A percentile compares a stretch with the other conserved stretches of the same genome.
Evolutionary conservation across 2,888 invertebrate genomes (phyloP).

Genomic region (Gerris lacustris): DNA sequence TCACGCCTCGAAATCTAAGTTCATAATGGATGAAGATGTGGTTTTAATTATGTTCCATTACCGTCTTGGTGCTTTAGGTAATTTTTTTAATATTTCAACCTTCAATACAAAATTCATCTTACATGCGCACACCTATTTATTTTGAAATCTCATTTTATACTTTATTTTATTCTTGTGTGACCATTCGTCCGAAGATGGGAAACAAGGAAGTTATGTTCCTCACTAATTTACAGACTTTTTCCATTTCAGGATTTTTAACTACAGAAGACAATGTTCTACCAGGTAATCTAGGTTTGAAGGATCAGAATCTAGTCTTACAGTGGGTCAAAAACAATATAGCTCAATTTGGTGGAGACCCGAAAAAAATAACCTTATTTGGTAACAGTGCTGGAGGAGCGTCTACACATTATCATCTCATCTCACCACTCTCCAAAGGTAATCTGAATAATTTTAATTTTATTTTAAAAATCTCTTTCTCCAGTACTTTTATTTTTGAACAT

Average conservation of each 20-base stretch:
- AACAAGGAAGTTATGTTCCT: no score
- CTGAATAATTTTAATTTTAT: no score
- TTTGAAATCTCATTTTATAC: no score
- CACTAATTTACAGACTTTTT: background rate
- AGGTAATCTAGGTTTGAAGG: background rate
- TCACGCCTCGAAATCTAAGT: background rate
- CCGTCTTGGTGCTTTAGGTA: constrained; percentile 8
- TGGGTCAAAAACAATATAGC: constrained; percentile 22
- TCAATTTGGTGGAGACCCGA: constrained; percentile 23
- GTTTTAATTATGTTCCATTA: constrained; percentile 1
- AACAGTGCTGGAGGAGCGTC: constrained; percentile 24
- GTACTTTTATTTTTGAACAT: background rate
- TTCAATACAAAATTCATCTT: no score
- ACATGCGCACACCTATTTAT: no score
- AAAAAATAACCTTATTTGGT: constrained; percentile 21
- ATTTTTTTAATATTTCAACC: background rate
- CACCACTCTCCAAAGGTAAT: constrained; percentile 16
- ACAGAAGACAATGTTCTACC: constrained; percentile 4
- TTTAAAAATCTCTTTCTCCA: background rate
- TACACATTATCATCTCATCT: constrained; percentile 18
- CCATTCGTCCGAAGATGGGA: no score
- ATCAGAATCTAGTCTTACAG: background rate
- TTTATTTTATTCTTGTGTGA: no score
- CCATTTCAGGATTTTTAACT: background rate
- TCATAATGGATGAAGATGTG: constrained; percentile 1